Percentiles rank a stretch among this genome's conserved stretches.
These are phyloP conservation scores for Urosaurus nigricauda DNA, from an alignment of 2,797 vertebrate species.

Conservation along the genomic window DNA sequence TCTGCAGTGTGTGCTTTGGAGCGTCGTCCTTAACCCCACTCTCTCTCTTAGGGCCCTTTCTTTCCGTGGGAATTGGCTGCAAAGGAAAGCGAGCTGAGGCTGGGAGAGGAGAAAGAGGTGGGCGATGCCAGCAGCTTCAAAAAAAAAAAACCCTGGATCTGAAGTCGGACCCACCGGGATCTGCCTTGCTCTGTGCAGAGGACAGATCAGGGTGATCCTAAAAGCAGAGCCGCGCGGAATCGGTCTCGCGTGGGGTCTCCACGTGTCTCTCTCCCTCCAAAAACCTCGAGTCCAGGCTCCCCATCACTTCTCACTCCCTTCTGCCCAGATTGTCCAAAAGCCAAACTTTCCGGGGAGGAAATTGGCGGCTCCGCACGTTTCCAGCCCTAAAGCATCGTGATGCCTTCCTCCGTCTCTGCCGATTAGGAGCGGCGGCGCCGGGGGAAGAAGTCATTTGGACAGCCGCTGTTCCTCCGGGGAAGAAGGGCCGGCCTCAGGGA, in stretches of 20 bases:
- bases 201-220: not conserved
- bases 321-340: not conserved
- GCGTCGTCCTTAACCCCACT: not conserved
- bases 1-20: too few species aligned
- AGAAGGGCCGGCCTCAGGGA: too few species aligned
- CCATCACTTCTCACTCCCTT: not conserved
- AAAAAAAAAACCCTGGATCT: not conserved
- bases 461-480: not conserved
- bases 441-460: not conserved
- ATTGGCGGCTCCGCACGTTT: accelerated
- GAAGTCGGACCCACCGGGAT: too few species aligned
- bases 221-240: not conserved
- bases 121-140: too few species aligned
- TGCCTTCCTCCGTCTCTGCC: not conserved
- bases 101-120: not conserved
- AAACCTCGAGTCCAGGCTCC: not conserved
- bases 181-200: not conserved
- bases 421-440: not conserved
- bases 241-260: too few species aligned
- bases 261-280: not conserved
- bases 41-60: too few species aligned
- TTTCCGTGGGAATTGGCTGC: slow-evolving; percentile 44
- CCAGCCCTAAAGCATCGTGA: not conserved
- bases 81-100: slow-evolving; percentile 47
- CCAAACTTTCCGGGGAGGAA: not conserved